phyloP scores from a whole-genome alignment of 23 tunicate genomes.

The Ascidia mentula region DNA sequence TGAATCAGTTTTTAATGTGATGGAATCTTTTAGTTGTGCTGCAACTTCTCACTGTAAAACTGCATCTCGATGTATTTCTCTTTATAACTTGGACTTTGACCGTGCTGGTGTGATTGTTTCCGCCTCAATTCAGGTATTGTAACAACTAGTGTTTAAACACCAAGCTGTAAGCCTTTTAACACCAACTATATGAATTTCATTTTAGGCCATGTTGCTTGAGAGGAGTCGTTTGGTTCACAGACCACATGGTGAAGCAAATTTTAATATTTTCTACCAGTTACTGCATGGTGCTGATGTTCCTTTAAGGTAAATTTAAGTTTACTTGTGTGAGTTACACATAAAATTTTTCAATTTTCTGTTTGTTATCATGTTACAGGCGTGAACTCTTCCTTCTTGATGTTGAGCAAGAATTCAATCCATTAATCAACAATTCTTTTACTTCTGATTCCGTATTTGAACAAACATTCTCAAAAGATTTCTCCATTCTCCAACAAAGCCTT shows the following conservation, averaged over 20 bases:
- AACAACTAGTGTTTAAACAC: not conserved
- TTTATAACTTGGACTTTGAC: conserved; percentile 71
- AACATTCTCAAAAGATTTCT: conserved; percentile 32
- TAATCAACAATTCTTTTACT: conserved; percentile 3
- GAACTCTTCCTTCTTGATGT: conserved; percentile 63
- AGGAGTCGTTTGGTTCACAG: conserved; percentile 41
- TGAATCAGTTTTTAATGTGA: conserved; percentile 23
- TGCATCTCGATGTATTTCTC: conserved; percentile 56
- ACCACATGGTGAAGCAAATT: conserved; percentile 60
- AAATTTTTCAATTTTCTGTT: conserved; percentile 47
- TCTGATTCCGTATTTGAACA: conserved; percentile 39
- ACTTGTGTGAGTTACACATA: conserved; percentile 29
- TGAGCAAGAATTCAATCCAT: conserved; percentile 64
- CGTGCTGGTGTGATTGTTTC: conserved; percentile 59
- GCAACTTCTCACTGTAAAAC: conserved; percentile 26
- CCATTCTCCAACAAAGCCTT: conserved; percentile 37
- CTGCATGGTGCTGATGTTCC: conserved; percentile 78
- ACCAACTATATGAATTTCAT: not conserved
- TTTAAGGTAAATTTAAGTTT: conserved; percentile 22
- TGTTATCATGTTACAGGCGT: conserved; percentile 44
- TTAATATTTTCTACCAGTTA: conserved; percentile 73
- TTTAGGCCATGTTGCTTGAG: conserved; percentile 67
- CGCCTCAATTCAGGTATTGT: conserved; percentile 71
- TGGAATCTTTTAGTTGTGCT: conserved; percentile 57
- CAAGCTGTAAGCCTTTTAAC: not conserved